These are phyloP conservation scores for Pluvianellus socialis DNA, from an alignment of 2,113 vertebrate genomes.

Conservation along the genomic window DNA sequence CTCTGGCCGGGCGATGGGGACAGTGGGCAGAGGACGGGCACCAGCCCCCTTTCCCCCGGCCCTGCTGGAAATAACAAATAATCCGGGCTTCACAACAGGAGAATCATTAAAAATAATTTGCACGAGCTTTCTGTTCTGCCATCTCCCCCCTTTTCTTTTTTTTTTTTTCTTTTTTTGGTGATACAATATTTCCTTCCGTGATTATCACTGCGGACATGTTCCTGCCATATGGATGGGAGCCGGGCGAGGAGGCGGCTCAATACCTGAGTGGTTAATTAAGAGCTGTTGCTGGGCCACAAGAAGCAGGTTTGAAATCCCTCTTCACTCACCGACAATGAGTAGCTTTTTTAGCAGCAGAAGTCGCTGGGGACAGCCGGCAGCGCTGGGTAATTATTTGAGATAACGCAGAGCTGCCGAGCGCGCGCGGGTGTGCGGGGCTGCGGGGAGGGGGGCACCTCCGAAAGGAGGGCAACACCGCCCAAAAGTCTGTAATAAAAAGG, in stretches of 20 bases:
- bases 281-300: constrained; percentile 93
- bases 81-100: constrained; percentile 81
- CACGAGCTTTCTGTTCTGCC: constrained; percentile 86
- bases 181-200: constrained; percentile 90
- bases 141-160: constrained; percentile 38
- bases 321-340: constrained; percentile 85
- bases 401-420: constrained; percentile 88
- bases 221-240: constrained; percentile 94
- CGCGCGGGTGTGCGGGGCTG: constrained; percentile 41
- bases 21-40: constrained; percentile 74
- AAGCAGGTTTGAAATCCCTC: constrained; percentile 93
- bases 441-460: constrained; percentile 66
- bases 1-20: background rate
- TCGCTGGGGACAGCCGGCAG: constrained; percentile 91
- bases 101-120: constrained; percentile 99
- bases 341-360: constrained; percentile 85
- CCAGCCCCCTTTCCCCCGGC: background rate
- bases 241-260: constrained; percentile 87
- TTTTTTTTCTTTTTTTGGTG: constrained; percentile 71
- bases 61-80: constrained; percentile 86
- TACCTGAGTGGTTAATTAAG: constrained; percentile 99
- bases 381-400: constrained; percentile 97
- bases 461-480: constrained; percentile 76
- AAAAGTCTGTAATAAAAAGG: constrained; percentile 88
- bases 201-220: constrained; percentile 88